Evolutionary conservation across 2,888 invertebrate species (phyloP).

Genomic region (Platycheirus albimanus): DNA sequence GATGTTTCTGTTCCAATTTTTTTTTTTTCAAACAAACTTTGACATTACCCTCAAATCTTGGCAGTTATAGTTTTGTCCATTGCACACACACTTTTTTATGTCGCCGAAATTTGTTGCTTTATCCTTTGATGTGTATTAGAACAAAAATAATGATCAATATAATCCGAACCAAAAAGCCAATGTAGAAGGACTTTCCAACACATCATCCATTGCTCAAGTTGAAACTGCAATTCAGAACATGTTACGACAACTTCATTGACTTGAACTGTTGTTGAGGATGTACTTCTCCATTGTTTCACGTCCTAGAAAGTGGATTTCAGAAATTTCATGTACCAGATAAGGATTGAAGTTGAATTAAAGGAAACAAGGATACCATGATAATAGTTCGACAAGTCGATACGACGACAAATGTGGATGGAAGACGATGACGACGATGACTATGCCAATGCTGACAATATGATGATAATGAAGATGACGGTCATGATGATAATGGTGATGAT

Average conservation of each 20-base stretch:
- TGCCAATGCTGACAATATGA: slow-evolving; percentile 26
- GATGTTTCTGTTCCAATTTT: too few relatives aligned
- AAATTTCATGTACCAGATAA: slow-evolving; percentile 43
- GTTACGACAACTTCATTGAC: slow-evolving; percentile 57
- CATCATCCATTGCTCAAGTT: slow-evolving; percentile 31
- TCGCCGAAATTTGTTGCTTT: too few relatives aligned
- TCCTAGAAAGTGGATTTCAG: slow-evolving; percentile 53
- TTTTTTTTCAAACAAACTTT: too few relatives aligned
- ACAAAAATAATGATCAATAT: slow-evolving; percentile 16
- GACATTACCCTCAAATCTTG: too few relatives aligned
- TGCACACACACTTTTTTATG: too few relatives aligned
- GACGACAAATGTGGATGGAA: slow-evolving; percentile 49
- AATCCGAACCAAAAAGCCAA: slow-evolving; percentile 5
- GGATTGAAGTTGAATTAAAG: slow-evolving; percentile 56
- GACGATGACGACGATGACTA: slow-evolving; percentile 19
- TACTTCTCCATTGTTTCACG: slow-evolving; percentile 18
- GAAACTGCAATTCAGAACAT: slow-evolving; percentile 41
- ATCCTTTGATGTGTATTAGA: too few relatives aligned
- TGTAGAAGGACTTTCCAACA: slow-evolving; percentile 27
- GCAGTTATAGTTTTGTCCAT: too few relatives aligned
- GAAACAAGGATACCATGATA: slow-evolving; percentile 63
- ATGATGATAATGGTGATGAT: slow-evolving; percentile 38
- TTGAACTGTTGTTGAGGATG: slow-evolving; percentile 39
- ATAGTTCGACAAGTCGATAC: slow-evolving; percentile 62
- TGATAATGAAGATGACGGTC: slow-evolving; percentile 30